phyloP scores from a whole-genome alignment of 2,113 vertebrate species.

The Chelonoidis abingdonii region DNA sequence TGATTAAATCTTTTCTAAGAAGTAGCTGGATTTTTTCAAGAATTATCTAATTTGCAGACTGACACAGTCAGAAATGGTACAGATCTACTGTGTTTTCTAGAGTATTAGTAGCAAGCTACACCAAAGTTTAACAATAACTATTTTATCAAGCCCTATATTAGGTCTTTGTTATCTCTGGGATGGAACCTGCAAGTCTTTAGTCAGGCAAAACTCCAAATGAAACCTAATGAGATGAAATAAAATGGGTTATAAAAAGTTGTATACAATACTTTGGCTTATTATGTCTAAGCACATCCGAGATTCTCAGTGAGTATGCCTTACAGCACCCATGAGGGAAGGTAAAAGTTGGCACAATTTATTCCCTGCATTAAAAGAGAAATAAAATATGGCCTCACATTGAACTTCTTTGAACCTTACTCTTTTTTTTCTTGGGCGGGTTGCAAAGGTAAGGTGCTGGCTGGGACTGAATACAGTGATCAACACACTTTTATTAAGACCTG shows the following conservation, averaged over 20 bases:
- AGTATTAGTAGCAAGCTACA: fast-evolving
- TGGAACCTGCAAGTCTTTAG: not conserved
- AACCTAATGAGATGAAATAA: fast-evolving
- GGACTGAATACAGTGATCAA: not conserved
- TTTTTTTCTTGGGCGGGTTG: no score
- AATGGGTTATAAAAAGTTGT: not conserved
- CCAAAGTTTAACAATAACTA: not conserved
- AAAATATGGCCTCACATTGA: no score
- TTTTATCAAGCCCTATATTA: not conserved
- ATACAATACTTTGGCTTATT: not conserved
- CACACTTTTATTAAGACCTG: fast-evolving
- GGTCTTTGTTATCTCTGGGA: not conserved
- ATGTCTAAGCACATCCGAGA: fast-evolving
- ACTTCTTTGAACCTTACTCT: not conserved
- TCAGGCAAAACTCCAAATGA: not conserved
- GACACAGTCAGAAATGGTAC: not conserved
- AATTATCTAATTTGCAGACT: fast-evolving
- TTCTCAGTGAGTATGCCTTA: fast-evolving
- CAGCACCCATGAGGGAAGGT: not conserved
- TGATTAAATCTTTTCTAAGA: not conserved
- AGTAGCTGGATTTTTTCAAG: not conserved
- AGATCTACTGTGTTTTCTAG: not conserved
- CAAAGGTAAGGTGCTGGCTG: fast-evolving
- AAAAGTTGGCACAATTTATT: not conserved
- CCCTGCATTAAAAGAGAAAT: not conserved